These are phyloP conservation scores for Trichacis sp. DNA, from an alignment of 2,888 invertebrate genomes.

Conservation along the genomic window DNA sequence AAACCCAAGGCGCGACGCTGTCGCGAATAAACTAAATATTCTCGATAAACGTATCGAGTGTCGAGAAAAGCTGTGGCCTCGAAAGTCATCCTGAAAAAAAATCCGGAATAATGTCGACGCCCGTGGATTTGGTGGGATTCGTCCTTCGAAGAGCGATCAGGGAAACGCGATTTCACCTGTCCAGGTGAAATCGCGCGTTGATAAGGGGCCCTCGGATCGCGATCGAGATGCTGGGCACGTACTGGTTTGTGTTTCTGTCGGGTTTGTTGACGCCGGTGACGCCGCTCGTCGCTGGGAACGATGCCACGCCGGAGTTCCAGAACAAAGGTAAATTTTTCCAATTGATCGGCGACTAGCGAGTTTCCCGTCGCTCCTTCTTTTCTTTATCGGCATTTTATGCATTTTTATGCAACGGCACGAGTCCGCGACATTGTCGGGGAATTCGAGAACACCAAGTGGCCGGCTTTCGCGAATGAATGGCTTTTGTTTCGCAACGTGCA, in stretches of 20 bases:
- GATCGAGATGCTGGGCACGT: conserved; percentile 62
- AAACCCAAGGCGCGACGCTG: neutral
- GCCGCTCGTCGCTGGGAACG: conserved; percentile 48
- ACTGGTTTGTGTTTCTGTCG: conserved; percentile 59
- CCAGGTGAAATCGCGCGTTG: conserved; percentile 41
- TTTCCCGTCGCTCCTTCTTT: conserved; percentile 22
- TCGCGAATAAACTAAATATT: conserved; percentile 21
- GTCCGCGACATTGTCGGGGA: neutral
- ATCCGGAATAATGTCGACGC: neutral
- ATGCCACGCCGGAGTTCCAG: conserved; percentile 56
- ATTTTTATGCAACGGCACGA: conserved; percentile 6
- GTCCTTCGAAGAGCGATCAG: neutral
- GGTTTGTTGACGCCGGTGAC: conserved; percentile 59
- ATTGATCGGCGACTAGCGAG: conserved; percentile 36
- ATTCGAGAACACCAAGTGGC: too few species aligned
- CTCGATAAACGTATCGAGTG: conserved; percentile 18
- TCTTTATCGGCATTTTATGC: conserved; percentile 11
- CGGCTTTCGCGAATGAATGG: too few species aligned
- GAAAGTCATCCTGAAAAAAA: neutral
- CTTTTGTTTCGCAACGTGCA: too few species aligned
- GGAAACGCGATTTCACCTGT: too few species aligned
- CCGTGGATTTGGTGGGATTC: neutral
- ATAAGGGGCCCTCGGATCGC: conserved; percentile 47
- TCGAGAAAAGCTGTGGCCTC: conserved; percentile 5
- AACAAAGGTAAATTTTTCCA: conserved; percentile 62